A percentile compares a stretch with the other conserved stretches of the same genome.
These are phyloP conservation scores for Telmatherina bonti DNA, from an alignment of 2,797 vertebrate genomes.

Conservation along the genomic window DNA sequence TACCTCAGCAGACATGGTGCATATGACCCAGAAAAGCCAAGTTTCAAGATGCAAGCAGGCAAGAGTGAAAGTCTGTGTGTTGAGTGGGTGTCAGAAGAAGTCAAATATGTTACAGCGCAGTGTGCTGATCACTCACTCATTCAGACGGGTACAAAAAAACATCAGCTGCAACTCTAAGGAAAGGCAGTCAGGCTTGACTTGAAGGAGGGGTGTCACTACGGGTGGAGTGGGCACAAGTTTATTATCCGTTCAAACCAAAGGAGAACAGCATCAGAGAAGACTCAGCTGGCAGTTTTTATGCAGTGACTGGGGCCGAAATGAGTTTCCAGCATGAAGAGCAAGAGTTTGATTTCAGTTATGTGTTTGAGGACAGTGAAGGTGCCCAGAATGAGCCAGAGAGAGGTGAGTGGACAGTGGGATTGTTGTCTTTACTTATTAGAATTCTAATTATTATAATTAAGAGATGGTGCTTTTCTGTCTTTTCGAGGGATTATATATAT, in stretches of 20 bases:
- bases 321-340: slow-evolving; percentile 85
- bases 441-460: background rate
- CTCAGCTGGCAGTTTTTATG: slow-evolving; percentile 23
- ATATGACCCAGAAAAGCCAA: slow-evolving; percentile 56
- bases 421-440: background rate
- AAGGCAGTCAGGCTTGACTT: slow-evolving; percentile 67
- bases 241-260: slow-evolving; percentile 47
- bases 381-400: slow-evolving; percentile 74
- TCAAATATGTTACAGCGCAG: slow-evolving; percentile 43
- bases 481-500: slow-evolving; percentile 7
- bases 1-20: slow-evolving; percentile 34
- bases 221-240: slow-evolving; percentile 63
- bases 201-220: slow-evolving; percentile 62
- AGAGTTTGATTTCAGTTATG: slow-evolving; percentile 90
- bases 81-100: slow-evolving; percentile 63
- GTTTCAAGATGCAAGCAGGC: slow-evolving; percentile 41
- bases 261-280: slow-evolving; percentile 45
- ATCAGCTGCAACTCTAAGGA: slow-evolving; percentile 46
- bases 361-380: slow-evolving; percentile 89
- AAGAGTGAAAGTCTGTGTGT: slow-evolving; percentile 63
- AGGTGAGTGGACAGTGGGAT: slow-evolving; percentile 42
- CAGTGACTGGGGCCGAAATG: slow-evolving; percentile 74
- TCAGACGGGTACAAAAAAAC: slow-evolving; percentile 17
- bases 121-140: slow-evolving; percentile 33
- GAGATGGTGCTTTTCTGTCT: background rate